phyloP scores from a whole-genome alignment of 2,797 vertebrate species.

The Serranus cabrilla region DNA sequence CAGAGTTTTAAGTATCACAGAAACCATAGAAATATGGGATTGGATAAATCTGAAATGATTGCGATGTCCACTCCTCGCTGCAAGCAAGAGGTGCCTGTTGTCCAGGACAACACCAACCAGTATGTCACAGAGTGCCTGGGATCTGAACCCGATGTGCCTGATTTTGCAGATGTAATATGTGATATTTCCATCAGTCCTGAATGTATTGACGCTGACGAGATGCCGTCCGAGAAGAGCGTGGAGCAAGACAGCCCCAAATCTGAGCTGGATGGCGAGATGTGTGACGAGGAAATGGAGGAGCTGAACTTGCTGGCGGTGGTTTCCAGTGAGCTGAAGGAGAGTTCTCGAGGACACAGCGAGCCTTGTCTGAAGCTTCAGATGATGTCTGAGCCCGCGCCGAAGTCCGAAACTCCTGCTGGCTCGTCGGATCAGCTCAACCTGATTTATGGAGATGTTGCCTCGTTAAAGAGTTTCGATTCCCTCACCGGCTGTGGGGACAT shows the following conservation, averaged over 20 bases:
- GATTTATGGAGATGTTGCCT: slow-evolving; percentile 92
- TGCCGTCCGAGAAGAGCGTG: slow-evolving; percentile 53
- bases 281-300: slow-evolving; percentile 59
- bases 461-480: slow-evolving; percentile 98
- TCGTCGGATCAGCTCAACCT: slow-evolving; percentile 89
- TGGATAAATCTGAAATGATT: slow-evolving; percentile 85
- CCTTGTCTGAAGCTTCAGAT: slow-evolving; percentile 71
- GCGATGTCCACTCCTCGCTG: slow-evolving; percentile 72
- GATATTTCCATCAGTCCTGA: slow-evolving; percentile 66
- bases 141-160: slow-evolving; percentile 84
- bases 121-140: slow-evolving; percentile 74
- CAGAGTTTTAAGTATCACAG: slow-evolving; percentile 94
- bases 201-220: slow-evolving; percentile 67
- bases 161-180: slow-evolving; percentile 63
- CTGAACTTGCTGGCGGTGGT: slow-evolving; percentile 30
- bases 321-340: slow-evolving; percentile 46
- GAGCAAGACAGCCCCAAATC: slow-evolving; percentile 63
- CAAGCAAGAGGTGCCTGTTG: slow-evolving; percentile 75
- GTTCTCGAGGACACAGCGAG: slow-evolving; percentile 68
- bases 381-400: slow-evolving; percentile 70
- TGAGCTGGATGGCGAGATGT: slow-evolving; percentile 42
- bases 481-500: slow-evolving; percentile 97
- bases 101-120: slow-evolving; percentile 66
- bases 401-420: slow-evolving; percentile 69
- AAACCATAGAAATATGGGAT: slow-evolving; percentile 87